Base-by-base conservation (phyloP, 1,140 invertebrate genomes). In the Melipona quadrifasciata region DNA sequence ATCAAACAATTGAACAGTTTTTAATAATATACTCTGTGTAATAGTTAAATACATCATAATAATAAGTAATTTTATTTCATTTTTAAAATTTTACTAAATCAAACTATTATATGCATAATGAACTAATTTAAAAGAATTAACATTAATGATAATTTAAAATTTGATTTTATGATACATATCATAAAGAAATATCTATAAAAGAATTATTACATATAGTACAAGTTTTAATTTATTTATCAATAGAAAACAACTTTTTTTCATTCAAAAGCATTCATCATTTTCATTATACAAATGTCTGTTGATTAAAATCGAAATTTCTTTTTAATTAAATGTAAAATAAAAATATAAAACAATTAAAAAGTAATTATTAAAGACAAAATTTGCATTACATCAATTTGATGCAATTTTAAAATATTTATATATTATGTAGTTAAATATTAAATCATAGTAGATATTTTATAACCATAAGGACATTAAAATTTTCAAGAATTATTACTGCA, bases 1-100 rank as follows among this genome's bases (percentile, higher is more conserved):
- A 67, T 74, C 79, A 67, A 84, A 84, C 76, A 80, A 39, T 58
- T 84, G 83, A 84, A 74, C 19, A 57, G 31, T 65, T 55, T 47
- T 65, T 27, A 55, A 51, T 58, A 1, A 34, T 39, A 79, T 79
- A 84, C 67, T 39, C 53, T 61, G 81, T 83, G 72, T 47, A 74
- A 71, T 58, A 80, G n/a, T 72, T n/a, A 57, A 61, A 39, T 77
- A 10, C 53, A 51, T 73, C 12, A 73, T 27, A 84, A 31, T 14
- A n/a, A n/a, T 58, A 82, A 31, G 0, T 2, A 84, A 73, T 78
- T 57, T 57, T 72, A 57, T 57, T 77, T 34, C 4, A 34, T 24
- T 27, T 53, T 73, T 27, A n/a, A 51, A 34, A 84, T 64, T 24
- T 80, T 31, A 24, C 27, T 84, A 21, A 14, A 68, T 17, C 53